A percentile compares a stretch with the other conserved stretches of the same genome.
These are phyloP conservation scores for Allacma fusca DNA, from an alignment of 2,888 invertebrate genomes.

Conservation along the genomic window DNA sequence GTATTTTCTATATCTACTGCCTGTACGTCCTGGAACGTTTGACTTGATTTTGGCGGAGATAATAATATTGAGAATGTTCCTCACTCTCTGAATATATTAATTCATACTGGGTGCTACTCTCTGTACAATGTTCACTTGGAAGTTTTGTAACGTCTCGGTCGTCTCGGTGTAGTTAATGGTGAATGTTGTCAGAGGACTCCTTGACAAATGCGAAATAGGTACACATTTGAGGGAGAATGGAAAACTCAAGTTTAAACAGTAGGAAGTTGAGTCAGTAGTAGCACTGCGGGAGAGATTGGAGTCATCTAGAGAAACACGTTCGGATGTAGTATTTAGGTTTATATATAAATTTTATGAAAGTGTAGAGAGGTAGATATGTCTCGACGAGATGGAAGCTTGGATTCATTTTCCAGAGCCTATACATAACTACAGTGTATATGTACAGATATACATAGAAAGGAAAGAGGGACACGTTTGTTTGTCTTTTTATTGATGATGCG, in stretches of 20 bases:
- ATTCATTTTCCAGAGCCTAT: too few species aligned
- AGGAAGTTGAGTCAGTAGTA: not conserved
- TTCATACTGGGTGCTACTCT: too few species aligned
- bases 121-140: too few species aligned
- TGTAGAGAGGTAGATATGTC: too few species aligned
- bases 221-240: not conserved
- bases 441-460: not conserved
- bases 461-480: constrained; percentile 1
- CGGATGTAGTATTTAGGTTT: too few species aligned
- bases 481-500: not conserved
- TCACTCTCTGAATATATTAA: too few species aligned
- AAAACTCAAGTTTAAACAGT: not conserved
- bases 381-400: too few species aligned
- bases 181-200: not conserved
- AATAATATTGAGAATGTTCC: not conserved
- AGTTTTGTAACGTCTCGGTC: too few species aligned
- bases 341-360: too few species aligned
- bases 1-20: too few species aligned
- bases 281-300: not conserved
- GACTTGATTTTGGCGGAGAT: not conserved
- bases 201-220: not conserved
- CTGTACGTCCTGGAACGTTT: not conserved
- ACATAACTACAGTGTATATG: not conserved
- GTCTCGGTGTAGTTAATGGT: too few species aligned
- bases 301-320: not conserved